These are phyloP conservation scores for Octopus bimaculoides DNA, from an alignment of 1,140 invertebrate genomes.

Conservation along the genomic window DNA sequence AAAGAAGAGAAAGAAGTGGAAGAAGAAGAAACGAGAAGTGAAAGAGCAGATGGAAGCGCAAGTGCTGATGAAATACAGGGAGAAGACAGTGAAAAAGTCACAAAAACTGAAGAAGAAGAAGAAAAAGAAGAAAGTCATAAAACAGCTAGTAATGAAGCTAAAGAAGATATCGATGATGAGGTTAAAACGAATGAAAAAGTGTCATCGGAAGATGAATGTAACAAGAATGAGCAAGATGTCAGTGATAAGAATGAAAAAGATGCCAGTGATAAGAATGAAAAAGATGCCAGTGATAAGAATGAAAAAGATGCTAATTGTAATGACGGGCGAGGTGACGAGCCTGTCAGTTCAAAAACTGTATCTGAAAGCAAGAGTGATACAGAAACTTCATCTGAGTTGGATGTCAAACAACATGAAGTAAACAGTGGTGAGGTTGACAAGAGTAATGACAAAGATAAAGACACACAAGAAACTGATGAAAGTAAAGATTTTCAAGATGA, in stretches of 20 bases:
- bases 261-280: constrained; percentile 3
- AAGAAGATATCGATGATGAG: too few species aligned
- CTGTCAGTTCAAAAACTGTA: constrained; percentile 33
- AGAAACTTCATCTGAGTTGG: too few species aligned
- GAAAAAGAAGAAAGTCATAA: constrained; percentile 27
- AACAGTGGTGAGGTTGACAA: neutral
- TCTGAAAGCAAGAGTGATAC: neutral
- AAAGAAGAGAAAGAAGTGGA: constrained; percentile 15
- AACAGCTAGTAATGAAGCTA: constrained; percentile 13
- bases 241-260: too few species aligned
- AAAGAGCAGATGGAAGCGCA: constrained; percentile 23
- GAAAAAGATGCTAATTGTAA: constrained; percentile 34
- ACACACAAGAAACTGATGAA: constrained; percentile 10
- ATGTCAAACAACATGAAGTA: neutral
- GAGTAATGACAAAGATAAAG: neutral
- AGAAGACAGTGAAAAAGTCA: constrained; percentile 16
- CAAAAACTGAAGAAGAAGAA: constrained; percentile 23
- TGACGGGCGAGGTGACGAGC: constrained; percentile 58
- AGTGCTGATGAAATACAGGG: constrained; percentile 44
- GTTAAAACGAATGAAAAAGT: too few species aligned
- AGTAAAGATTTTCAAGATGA: neutral
- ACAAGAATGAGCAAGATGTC: too few species aligned
- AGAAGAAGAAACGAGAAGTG: constrained; percentile 16
- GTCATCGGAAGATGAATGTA: too few species aligned
- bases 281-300: constrained; percentile 13